Conservation (phyloP, 2,888 invertebrate species). For the Hymenopus coronatus region DNA sequence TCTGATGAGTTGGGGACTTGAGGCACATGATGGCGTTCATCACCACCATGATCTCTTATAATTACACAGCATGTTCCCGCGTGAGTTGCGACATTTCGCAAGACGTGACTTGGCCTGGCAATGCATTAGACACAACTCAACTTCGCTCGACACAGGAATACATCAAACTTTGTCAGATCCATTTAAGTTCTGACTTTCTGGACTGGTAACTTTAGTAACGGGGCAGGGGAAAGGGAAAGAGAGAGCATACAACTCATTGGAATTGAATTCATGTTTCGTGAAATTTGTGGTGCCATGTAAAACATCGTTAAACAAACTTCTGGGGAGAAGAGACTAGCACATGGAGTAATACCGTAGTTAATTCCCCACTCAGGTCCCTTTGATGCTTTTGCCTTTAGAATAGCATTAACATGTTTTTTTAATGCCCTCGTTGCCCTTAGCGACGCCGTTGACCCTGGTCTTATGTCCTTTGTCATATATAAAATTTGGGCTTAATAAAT, state of each 20-base stretch:
- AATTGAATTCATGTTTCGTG: background rate
- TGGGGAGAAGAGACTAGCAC: background rate
- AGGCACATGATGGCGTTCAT: background rate
- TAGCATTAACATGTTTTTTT: background rate
- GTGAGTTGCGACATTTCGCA: background rate
- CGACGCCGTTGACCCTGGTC: background rate
- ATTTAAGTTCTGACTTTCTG: background rate
- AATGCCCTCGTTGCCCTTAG: background rate
- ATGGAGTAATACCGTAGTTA: background rate
- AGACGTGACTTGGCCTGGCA: background rate
- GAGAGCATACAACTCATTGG: background rate
- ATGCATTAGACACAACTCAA: background rate
- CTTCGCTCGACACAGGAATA: background rate
- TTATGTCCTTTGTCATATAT: too few species aligned
- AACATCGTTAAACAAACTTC: background rate
- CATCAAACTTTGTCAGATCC: background rate
- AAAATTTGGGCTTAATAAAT: too few species aligned
- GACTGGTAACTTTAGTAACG: background rate
- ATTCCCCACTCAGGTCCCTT: background rate
- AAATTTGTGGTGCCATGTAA: background rate
- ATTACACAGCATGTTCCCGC: background rate
- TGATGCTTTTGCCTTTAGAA: background rate
- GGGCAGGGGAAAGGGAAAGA: too few species aligned
- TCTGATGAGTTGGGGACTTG: background rate
- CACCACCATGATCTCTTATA: background rate